phyloP scores from a whole-genome alignment of 2,888 invertebrate species.

The Meandrusa payeni region DNA sequence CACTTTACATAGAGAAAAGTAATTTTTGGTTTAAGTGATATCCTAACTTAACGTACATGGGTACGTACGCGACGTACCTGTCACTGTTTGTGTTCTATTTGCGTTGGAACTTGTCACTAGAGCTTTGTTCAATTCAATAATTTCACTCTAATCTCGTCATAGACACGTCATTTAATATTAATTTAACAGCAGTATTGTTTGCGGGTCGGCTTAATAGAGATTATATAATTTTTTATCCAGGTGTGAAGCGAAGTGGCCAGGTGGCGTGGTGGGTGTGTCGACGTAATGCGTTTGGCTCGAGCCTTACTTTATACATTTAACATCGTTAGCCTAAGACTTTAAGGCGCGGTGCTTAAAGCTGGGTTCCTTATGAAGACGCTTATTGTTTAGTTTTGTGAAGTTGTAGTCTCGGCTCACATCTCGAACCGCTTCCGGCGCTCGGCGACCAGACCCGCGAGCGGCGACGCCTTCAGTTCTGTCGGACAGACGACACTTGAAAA shows the following conservation, averaged over 20 bases:
- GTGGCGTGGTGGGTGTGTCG: slow-evolving; percentile 67
- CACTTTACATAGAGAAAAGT: slow-evolving; percentile 49
- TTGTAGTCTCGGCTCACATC: slow-evolving; percentile 42
- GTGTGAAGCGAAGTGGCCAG: slow-evolving; percentile 60
- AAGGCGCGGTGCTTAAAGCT: slow-evolving; percentile 6
- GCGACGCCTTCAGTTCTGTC: slow-evolving; percentile 75
- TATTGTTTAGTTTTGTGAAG: slow-evolving; percentile 12
- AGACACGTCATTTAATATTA: no score
- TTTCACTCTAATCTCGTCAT: no score
- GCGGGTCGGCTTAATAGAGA: no score
- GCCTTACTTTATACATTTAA: slow-evolving; percentile 10
- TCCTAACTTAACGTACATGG: slow-evolving; percentile 29
- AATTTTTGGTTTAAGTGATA: slow-evolving; percentile 49
- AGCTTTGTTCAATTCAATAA: no score
- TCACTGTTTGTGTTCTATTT: no score
- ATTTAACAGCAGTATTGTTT: no score
- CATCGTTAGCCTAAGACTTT: not conserved
- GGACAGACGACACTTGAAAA: no score
- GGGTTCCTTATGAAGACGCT: slow-evolving; percentile 1
- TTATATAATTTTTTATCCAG: no score
- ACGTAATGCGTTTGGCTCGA: slow-evolving; percentile 12
- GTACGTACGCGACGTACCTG: no score
- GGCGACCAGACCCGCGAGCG: slow-evolving; percentile 86
- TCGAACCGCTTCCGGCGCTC: slow-evolving; percentile 87
- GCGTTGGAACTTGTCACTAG: no score